These are phyloP conservation scores for Thymelicus acteon DNA, from an alignment of 2,888 invertebrate genomes.

Conservation along the genomic window DNA sequence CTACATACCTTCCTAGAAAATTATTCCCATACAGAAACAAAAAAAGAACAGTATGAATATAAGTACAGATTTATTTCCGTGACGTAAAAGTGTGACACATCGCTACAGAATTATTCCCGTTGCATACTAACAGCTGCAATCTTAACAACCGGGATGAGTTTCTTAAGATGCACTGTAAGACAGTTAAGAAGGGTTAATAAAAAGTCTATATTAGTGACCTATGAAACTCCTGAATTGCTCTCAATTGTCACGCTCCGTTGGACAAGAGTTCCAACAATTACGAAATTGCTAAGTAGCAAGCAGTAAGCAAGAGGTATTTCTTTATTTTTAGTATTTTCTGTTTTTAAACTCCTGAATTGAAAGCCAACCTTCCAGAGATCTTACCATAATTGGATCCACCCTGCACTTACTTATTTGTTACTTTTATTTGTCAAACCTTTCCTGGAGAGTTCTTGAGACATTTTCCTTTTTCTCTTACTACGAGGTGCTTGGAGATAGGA, in stretches of 20 bases:
- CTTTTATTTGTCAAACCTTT: conserved; percentile 10
- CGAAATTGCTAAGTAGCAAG: neutral
- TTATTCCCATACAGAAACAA: too few species aligned
- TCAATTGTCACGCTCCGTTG: neutral
- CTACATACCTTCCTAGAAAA: too few species aligned
- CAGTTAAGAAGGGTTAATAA: too few species aligned
- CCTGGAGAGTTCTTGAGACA: conserved; percentile 7
- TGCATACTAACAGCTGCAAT: too few species aligned
- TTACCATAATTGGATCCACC: conserved; percentile 5
- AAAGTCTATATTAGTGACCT: too few species aligned
- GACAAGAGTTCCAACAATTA: neutral
- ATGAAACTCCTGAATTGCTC: neutral
- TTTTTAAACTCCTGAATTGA: neutral
- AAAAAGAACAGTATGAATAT: too few species aligned
- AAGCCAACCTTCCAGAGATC: neutral
- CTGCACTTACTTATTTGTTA: conserved; percentile 6
- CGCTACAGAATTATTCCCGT: too few species aligned
- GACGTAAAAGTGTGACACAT: too few species aligned
- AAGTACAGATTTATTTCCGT: too few species aligned
- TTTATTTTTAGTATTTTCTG: neutral
- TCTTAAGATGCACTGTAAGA: too few species aligned
- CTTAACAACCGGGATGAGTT: too few species aligned
- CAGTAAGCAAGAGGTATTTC: neutral
- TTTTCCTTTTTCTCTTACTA: conserved; percentile 1
- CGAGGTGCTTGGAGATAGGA: neutral